These are phyloP conservation scores for Myopa tessellatipennis DNA, from an alignment of 2,888 invertebrate species.

Conservation along the genomic window DNA sequence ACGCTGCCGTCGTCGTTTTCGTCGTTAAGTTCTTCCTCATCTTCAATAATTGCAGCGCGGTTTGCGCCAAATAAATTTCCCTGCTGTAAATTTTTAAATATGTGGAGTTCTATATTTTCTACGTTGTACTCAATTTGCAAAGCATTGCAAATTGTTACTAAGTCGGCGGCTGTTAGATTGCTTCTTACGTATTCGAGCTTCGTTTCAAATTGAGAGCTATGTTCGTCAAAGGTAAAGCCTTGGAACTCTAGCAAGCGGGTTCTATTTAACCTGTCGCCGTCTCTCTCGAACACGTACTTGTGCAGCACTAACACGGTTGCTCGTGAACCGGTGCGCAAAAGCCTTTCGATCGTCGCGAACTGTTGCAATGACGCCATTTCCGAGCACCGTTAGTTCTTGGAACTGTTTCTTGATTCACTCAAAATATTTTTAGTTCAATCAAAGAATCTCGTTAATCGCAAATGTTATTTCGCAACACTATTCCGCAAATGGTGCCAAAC, in stretches of 20 bases:
- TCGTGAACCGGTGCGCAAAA: neutral
- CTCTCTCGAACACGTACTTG: slow-evolving; percentile 35
- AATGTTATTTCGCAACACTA: neutral
- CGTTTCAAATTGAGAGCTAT: neutral
- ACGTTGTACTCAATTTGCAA: slow-evolving; percentile 27
- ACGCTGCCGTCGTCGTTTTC: slow-evolving; percentile 15
- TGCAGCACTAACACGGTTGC: slow-evolving; percentile 19
- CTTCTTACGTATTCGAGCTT: slow-evolving; percentile 24
- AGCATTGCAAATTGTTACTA: no score
- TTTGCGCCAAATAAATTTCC: slow-evolving; percentile 15
- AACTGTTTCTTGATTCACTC: neutral
- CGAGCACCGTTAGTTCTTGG: neutral
- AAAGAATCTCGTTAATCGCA: neutral
- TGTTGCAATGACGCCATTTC: neutral
- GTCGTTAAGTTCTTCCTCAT: neutral
- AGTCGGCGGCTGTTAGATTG: slow-evolving; percentile 24
- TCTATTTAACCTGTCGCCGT: slow-evolving; percentile 39
- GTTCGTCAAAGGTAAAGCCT: slow-evolving; percentile 33
- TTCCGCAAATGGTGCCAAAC: neutral
- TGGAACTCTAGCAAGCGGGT: slow-evolving; percentile 31
- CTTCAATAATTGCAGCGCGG: neutral
- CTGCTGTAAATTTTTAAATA: slow-evolving; percentile 37
- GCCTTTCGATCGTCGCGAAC: neutral
- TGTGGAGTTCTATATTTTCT: slow-evolving; percentile 27
- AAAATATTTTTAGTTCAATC: no score